Conservation (phyloP, 2,113 vertebrate species). For the Thunnus thynnus region DNA sequence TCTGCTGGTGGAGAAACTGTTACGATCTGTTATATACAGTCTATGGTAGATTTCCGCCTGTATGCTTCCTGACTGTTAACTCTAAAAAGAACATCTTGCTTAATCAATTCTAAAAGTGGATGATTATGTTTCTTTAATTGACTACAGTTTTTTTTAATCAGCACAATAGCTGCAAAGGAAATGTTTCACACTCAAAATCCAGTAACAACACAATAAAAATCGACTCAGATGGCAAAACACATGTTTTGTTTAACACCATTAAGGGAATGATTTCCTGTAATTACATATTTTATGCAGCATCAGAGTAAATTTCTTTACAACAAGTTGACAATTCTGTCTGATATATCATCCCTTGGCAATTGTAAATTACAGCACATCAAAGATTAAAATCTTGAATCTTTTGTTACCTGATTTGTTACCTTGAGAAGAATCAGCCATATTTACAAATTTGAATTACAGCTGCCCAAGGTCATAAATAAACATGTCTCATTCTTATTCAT, state of each 20-base stretch:
- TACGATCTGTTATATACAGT: conserved; percentile 13
- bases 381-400: conserved; percentile 30
- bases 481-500: conserved; percentile 37
- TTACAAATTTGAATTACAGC: conserved; percentile 54
- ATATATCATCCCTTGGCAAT: neutral
- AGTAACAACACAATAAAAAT: conserved; percentile 1
- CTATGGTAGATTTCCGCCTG: conserved; percentile 13
- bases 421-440: conserved; percentile 43
- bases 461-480: conserved; percentile 49
- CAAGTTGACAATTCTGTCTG: no score
- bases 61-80: conserved; percentile 6
- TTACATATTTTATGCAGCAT: neutral
- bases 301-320: no score
- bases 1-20: conserved; percentile 6
- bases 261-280: neutral
- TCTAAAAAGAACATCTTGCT: conserved; percentile 3
- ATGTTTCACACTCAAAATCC: neutral
- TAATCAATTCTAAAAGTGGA: neutral
- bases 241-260: conserved; percentile 8
- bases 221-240: neutral
- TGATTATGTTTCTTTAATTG: conserved; percentile 10
- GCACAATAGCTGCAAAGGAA: neutral
- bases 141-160: neutral
- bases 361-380: neutral
- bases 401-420: conserved; percentile 15